Evolutionary conservation across 1,140 invertebrate genomes (phyloP), one percentile per base, ranked within the genome.

Genomic region (Microplitis demolitor): DNA sequence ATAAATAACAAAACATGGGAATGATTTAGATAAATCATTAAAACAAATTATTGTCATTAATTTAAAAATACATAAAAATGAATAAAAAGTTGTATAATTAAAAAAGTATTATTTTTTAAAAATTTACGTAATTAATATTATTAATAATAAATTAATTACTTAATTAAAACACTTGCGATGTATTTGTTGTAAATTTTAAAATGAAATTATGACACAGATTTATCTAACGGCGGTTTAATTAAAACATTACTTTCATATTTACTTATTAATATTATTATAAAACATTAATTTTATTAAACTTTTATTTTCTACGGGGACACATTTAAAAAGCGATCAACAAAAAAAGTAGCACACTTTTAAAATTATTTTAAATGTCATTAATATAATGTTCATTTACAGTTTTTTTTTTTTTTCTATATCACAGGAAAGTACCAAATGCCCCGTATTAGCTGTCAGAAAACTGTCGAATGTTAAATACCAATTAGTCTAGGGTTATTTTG

Each of bases 401-500:
- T 35, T n/a, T 50, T 60, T 56, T 50, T 64, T 70, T 13, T 70
- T 51, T 51, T 31, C 33, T 72, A 67, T 76, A 76, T 76, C 75
- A 76, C 75, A 76, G 75, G 75, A 76, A 76, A 76, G 69, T 72
- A 72, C 66, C 70, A 66, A 72, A 67, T 72, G 67, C 54, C 70
- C 62, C 58, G 66, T 69, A 60, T 31, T 45, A 63, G 69, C 35
- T 45, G 34, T 34, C 16, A 71, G 39, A 62, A 53, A 75, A 11
- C 24, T 24, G 24, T 45, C n/a, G 8, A 66, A 33, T 51, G 61
- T 24, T 16, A 4, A 53, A 45, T 56, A 11, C 51, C 33, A 61
- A 33, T 72, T 66, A 14, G 53, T 72, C 62, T 51, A 54, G 64
- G 45, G 50, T 66, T 50, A 24, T 13, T 37, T 67, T 54, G 37